Evolutionary conservation across 2,888 invertebrate species (phyloP), one percentile per base, ranked within the genome.

Genomic region (Drosophila villosipedis): DNA sequence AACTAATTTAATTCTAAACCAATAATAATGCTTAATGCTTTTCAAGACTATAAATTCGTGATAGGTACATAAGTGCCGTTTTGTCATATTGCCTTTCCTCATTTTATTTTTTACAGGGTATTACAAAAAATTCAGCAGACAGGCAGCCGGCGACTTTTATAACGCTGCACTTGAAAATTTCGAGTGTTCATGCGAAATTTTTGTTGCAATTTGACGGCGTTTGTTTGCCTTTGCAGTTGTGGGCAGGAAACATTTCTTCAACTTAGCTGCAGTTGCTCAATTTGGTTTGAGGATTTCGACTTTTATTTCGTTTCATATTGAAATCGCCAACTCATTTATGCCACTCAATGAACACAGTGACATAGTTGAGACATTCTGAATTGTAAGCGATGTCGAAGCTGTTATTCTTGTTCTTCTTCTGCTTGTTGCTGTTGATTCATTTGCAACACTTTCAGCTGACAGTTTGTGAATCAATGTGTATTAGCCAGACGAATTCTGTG

Each of bases 271-370:
- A 73, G 76, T 72, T 84, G 87, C 82, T 85, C 82, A 82, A 80
- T 79, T 89, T 75, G 69, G 61, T 69, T 67, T 63, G 31, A 43
- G 52, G 39, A 22, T 54, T 52, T 22, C n/a, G 28, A 47, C 52
- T 41, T 68, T 71, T 57, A 59, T 68, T 54, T 41, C 47, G 43
- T 52, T 76, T 66, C 66, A 75, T 75, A 84, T 81, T 84, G 81
- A 75, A 89, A 78, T 80, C 79, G 74, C 65, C 90, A 82, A 85
- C 87, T 87, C 59, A 84, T 87, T 87, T 86, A 59, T 72, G 78
- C 71, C 78, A 74, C 78, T 73, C 78, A 55, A 58, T 66, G 50
- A 61, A 58, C 41, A 39, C 72, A 50, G 60, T 52, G 54, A 52
- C 39, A n/a, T 61, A 33, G 47, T 43, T 53, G 33, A 25, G 47